phyloP scores from a whole-genome alignment of 2,113 vertebrate species.

The Gorsachius goisagi region DNA sequence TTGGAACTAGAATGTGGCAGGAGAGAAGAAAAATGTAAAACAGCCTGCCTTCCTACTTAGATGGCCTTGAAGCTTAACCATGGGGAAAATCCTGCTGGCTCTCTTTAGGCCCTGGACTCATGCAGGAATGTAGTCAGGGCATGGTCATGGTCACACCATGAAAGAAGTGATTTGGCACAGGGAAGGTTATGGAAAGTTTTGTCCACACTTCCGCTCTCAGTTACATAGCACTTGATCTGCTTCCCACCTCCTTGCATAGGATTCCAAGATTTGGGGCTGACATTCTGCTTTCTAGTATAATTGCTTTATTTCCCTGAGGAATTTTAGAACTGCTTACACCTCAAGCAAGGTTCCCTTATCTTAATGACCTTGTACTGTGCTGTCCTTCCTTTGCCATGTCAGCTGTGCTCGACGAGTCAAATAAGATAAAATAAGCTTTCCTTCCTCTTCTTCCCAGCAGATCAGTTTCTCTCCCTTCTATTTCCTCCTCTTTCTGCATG shows the following conservation, averaged over 20 bases:
- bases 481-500: background rate
- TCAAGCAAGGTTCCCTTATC: background rate
- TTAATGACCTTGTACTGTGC: background rate
- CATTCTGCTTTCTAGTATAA: background rate
- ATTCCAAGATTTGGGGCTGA: background rate
- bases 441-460: background rate
- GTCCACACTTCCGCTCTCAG: background rate
- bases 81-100: background rate
- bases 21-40: background rate
- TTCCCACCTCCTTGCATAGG: background rate
- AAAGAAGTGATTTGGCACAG: background rate
- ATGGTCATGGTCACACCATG: background rate
- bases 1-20: background rate
- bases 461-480: background rate
- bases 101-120: accelerated
- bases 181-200: background rate
- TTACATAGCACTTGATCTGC: background rate
- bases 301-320: background rate
- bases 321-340: background rate
- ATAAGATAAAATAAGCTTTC: background rate
- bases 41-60: background rate
- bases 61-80: background rate
- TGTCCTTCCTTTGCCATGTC: background rate
- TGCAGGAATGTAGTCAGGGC: background rate
- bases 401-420: background rate